Conservation (phyloP, 2,797 vertebrate species). For the Coracias cyanogaster region DNA sequence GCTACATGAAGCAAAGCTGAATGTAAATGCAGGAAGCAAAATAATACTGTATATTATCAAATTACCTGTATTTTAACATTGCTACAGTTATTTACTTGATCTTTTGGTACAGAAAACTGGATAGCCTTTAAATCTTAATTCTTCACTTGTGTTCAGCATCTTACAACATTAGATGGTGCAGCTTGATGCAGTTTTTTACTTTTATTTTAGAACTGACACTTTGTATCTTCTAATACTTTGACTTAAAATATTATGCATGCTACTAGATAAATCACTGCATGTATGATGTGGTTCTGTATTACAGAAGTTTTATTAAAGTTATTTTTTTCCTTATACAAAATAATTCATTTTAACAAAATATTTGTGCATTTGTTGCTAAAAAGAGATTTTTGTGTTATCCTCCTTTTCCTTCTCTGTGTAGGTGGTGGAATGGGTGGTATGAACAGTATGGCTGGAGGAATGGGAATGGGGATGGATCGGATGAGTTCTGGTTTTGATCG, state of each 20-base stretch:
- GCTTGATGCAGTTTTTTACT: neutral
- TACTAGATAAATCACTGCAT: neutral
- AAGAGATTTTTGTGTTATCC: neutral
- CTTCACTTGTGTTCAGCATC: neutral
- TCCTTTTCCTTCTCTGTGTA: slow-evolving; percentile 50
- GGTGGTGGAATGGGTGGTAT: slow-evolving; percentile 89
- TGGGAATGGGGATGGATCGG: slow-evolving; percentile 89
- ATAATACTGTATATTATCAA: neutral
- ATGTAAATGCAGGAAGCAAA: neutral
- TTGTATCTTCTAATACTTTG: neutral
- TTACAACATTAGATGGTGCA: neutral
- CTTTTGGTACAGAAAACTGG: neutral
- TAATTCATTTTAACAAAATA: neutral
- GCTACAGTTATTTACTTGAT: neutral
- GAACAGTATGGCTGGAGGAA: slow-evolving; percentile 86
- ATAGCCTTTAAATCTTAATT: neutral
- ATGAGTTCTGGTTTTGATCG: slow-evolving; percentile 93
- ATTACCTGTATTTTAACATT: neutral
- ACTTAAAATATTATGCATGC: neutral
- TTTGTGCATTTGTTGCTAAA: neutral
- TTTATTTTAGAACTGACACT: neutral
- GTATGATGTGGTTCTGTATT: neutral
- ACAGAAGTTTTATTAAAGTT: neutral
- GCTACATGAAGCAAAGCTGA: neutral
- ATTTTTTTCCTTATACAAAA: neutral